These are phyloP conservation scores for Neotoxoptera formosana DNA, from an alignment of 1,140 invertebrate species.

Conservation along the genomic window DNA sequence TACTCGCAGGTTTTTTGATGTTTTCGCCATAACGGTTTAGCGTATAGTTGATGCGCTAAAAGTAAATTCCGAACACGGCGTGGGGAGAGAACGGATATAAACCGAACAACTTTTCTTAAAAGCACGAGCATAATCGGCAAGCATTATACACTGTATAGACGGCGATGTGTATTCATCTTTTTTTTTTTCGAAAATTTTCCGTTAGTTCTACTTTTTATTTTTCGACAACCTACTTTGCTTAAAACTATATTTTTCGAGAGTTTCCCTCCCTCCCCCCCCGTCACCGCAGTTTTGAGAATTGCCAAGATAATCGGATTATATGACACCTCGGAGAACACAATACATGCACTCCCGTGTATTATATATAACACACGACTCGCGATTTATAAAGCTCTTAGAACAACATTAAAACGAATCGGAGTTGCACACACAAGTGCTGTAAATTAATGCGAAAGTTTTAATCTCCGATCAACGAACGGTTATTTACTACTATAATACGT, in stretches of 20 bases:
- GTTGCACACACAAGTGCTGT: background rate
- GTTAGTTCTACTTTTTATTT: background rate
- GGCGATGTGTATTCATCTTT: too few relatives aligned
- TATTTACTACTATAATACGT: too few relatives aligned
- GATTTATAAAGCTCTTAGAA: slow-evolving; percentile 44
- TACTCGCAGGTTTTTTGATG: background rate
- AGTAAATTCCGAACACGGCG: background rate
- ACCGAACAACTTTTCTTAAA: background rate
- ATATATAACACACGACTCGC: background rate
- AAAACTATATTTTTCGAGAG: background rate
- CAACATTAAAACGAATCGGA: background rate
- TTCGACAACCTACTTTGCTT: background rate
- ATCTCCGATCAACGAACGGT: background rate
- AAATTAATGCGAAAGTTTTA: background rate
- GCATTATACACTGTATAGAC: background rate
- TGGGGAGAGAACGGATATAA: background rate
- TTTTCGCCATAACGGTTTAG: background rate
- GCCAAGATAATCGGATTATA: slow-evolving; percentile 41
- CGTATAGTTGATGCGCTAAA: background rate
- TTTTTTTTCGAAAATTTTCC: background rate
- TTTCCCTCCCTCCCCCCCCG: background rate
- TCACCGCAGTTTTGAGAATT: background rate
- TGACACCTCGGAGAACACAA: slow-evolving; percentile 31
- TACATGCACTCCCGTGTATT: background rate
- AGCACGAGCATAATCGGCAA: background rate